Evolutionary conservation across 2,113 vertebrate genomes (phyloP), one percentile per base, ranked within the genome.

Genomic region (Copsychus sechellarum): DNA sequence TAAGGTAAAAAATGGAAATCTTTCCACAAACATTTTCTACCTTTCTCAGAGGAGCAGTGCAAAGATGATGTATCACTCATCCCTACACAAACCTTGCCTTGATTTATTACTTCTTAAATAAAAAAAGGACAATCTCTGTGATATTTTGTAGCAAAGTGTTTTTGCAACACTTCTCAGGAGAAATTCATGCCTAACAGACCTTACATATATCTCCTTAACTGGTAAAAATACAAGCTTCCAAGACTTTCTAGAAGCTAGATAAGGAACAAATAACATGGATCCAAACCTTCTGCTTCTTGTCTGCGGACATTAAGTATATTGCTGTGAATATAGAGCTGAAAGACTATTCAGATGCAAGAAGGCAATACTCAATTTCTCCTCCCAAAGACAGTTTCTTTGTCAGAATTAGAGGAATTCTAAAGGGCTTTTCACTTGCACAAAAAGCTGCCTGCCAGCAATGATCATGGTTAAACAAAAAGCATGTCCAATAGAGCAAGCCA

Each of bases 381-480:
- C 88, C 72, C 64, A 90, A 94, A 96, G 95, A 95, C 92, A 93
- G 92, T 95, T 95, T 94, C 96, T 96, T 95, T 97, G 94, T 96
- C 85, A 96, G 93, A 97, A 97, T 97, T 93, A 97, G 92, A 93
- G 88, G 96, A 96, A 95, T 96, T 96, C 95, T 97, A 96, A 96
- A 96, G 92, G 86, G 69, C 95, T 92, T 96, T 96, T 97, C 90
- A 95, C 67, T 94, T 8, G 0, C 82, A 95, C 93, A 96, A 96
- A 97, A 96, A 95, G 95, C 96, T 7, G 79, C 93, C 94, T 96
- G 95, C 95, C 93, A 97, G 92, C 95, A 96, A 95, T 94, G 96
- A 96, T 96, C 96, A 94, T 61, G 93, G 96, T 96, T 96, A 94
- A 97, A 97, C 96, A 97, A 97, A 97, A 96, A 96, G 95, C 95